phyloP scores from a whole-genome alignment of 1,140 invertebrate genomes.

The Polypedilum pembai region DNA sequence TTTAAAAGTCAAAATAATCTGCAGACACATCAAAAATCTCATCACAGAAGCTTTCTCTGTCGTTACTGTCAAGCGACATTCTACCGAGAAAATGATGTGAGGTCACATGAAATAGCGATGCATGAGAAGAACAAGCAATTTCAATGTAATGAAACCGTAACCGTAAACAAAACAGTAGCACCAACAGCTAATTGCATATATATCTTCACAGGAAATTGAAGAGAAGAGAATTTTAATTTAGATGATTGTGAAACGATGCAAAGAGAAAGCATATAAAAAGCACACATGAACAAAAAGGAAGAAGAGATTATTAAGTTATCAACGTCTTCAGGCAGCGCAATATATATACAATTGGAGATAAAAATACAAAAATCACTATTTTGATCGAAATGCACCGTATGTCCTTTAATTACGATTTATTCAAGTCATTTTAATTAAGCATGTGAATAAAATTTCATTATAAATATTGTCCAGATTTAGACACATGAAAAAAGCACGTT shows the following conservation, averaged over 20 bases:
- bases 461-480: too few relatives aligned
- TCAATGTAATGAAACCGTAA: neutral
- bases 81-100: neutral
- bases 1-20: neutral
- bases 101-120: neutral
- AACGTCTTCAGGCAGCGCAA: neutral
- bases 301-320: neutral
- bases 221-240: neutral
- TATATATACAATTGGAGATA: neutral
- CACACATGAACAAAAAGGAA: neutral
- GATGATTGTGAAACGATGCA: neutral
- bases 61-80: neutral
- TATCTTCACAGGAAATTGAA: constrained; percentile 4
- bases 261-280: neutral
- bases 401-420: neutral
- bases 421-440: constrained; percentile 3
- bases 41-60: neutral
- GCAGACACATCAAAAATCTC: constrained; percentile 10
- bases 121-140: neutral
- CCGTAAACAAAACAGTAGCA: neutral
- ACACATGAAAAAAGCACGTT: too few relatives aligned
- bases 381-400: neutral
- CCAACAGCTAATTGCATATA: too few relatives aligned
- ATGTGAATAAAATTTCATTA: neutral
- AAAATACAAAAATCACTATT: neutral